Evolutionary conservation across 2,113 vertebrate species (phyloP).

Genomic region (Syrrhaptes paradoxus): DNA sequence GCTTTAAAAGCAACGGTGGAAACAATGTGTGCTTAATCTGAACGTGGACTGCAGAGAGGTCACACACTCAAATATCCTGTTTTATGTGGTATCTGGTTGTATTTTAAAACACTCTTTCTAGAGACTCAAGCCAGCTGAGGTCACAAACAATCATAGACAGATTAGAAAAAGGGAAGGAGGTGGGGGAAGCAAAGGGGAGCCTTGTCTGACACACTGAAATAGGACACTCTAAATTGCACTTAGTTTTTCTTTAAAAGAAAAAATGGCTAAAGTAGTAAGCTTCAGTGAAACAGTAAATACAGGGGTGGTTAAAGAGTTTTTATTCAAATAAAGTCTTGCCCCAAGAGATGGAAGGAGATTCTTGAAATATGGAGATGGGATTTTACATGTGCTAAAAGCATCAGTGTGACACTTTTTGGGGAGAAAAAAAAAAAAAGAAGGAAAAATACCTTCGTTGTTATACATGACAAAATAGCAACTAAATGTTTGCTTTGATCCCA

Average conservation of each 20-base stretch:
- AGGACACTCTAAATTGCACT: constrained; percentile 31
- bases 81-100: constrained; percentile 41
- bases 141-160: constrained; percentile 44
- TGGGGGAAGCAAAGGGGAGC: not conserved
- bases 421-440: not conserved
- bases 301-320: constrained; percentile 54
- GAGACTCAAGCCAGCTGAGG: constrained; percentile 32
- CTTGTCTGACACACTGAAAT: constrained; percentile 29
- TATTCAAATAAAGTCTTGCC: constrained; percentile 66
- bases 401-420: constrained; percentile 62
- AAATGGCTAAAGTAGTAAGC: constrained; percentile 1
- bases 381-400: constrained; percentile 74
- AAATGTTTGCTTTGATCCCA: constrained; percentile 80
- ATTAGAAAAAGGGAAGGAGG: constrained; percentile 41
- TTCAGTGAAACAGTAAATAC: constrained; percentile 29
- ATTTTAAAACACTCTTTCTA: constrained; percentile 48
- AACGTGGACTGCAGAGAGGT: constrained; percentile 5
- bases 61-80: constrained; percentile 25
- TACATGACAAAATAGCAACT: constrained; percentile 68
- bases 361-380: constrained; percentile 36
- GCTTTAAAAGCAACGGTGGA: constrained; percentile 10
- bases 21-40: constrained; percentile 18
- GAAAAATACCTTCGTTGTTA: constrained; percentile 45
- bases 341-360: constrained; percentile 55
- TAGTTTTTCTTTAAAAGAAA: constrained; percentile 43